A percentile compares a stretch with the other conserved stretches of the same genome.
phyloP scores from a whole-genome alignment of 2,888 invertebrate species.

The Oxytorus armatus region DNA sequence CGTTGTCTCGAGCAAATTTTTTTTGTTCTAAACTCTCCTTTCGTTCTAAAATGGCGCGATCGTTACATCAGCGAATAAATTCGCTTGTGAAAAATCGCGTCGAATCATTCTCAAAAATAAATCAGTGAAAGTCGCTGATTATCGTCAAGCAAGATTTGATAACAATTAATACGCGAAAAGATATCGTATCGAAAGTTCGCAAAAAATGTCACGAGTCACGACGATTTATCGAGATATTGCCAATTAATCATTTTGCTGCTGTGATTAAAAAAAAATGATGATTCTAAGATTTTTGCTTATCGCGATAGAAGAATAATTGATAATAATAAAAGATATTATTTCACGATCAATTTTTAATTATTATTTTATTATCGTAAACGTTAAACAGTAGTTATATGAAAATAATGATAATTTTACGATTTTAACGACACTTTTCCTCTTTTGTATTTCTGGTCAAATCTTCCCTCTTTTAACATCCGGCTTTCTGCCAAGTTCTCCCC shows the following conservation, averaged over 20 bases:
- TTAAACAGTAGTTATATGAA: background rate
- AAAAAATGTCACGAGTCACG: constrained; percentile 9
- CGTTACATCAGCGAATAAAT: too few species aligned
- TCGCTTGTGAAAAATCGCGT: background rate
- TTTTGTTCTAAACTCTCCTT: too few species aligned
- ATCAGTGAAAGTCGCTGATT: background rate
- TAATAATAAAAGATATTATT: background rate
- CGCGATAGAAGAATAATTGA: background rate
- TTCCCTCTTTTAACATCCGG: constrained; percentile 45
- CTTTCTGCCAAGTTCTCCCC: constrained; percentile 55
- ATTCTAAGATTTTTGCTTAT: background rate
- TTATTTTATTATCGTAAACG: background rate
- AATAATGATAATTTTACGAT: constrained; percentile 20
- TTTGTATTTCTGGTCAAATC: constrained; percentile 57
- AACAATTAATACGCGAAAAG: constrained; percentile 6
- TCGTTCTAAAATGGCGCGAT: too few species aligned
- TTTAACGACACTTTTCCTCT: background rate
- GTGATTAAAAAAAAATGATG: constrained; percentile 2
- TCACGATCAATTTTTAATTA: too few species aligned
- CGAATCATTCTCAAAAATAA: background rate
- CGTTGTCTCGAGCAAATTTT: too few species aligned
- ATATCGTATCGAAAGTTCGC: background rate
- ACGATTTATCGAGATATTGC: background rate
- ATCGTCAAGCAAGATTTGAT: background rate
- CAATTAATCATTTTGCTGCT: background rate